A percentile compares a stretch with the other conserved stretches of the same genome.
Conservation (phyloP, 2,113 vertebrate genomes). For the Fregetta grallaria region DNA sequence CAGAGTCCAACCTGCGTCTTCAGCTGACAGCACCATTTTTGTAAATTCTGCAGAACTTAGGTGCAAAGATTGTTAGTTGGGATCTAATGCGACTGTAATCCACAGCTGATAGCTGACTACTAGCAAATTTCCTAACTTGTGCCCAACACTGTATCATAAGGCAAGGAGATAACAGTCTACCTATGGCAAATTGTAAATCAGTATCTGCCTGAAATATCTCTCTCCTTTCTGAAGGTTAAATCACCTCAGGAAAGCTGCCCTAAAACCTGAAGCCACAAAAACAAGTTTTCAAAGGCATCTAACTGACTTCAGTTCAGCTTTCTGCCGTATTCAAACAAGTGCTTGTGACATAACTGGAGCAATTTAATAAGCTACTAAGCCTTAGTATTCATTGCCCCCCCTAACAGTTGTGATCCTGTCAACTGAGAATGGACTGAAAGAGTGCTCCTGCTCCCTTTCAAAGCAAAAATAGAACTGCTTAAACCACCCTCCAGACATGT, state of each 20-base stretch:
- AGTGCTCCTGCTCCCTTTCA: not conserved
- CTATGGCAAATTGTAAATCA: not conserved
- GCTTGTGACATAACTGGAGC: conserved; percentile 28
- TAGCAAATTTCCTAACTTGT: not conserved
- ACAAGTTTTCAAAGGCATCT: not conserved
- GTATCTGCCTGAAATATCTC: not conserved
- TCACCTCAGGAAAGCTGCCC: not conserved
- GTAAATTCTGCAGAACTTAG: not conserved
- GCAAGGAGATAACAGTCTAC: not conserved
- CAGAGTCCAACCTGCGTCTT: not conserved
- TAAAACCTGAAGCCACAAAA: not conserved
- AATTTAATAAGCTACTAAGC: conserved; percentile 13
- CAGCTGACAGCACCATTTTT: not conserved
- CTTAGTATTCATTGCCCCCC: not conserved
- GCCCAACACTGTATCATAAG: not conserved
- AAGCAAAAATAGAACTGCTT: not conserved
- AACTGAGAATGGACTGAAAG: not conserved
- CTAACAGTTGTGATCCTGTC: not conserved
- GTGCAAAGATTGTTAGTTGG: not conserved
- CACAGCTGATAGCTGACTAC: not conserved
- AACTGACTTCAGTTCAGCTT: not conserved
- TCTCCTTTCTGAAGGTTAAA: not conserved
- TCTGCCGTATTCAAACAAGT: not conserved
- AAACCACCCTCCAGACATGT: not conserved
- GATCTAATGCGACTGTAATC: not conserved